These are phyloP conservation scores for Peucedramus taeniatus DNA, from an alignment of 2,113 vertebrate species.

Conservation along the genomic window DNA sequence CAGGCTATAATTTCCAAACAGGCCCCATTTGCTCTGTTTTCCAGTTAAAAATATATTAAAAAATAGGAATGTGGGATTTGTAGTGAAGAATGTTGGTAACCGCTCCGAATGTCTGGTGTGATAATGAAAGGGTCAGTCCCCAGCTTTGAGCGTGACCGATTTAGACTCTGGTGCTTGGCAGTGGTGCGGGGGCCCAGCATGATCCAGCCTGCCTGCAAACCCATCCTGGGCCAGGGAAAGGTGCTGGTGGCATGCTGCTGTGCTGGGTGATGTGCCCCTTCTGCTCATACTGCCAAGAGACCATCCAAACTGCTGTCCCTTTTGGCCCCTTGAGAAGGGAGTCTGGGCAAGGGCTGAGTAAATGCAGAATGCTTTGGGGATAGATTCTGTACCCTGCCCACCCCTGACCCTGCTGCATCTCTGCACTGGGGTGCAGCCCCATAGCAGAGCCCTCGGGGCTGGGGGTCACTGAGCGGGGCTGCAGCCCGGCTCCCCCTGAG, in stretches of 20 bases:
- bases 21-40: conserved; percentile 48
- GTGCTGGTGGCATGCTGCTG: accelerated
- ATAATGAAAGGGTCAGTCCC: conserved; percentile 69
- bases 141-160: conserved; percentile 58
- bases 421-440: neutral
- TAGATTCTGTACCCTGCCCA: neutral
- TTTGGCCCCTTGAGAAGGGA: neutral
- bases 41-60: conserved; percentile 75
- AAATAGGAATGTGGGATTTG: conserved; percentile 66
- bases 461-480: neutral
- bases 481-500: neutral
- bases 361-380: neutral
- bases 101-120: conserved; percentile 62
- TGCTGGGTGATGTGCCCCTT: neutral
- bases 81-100: conserved; percentile 62
- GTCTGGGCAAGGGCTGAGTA: neutral
- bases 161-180: conserved; percentile 59
- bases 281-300: neutral
- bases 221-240: neutral
- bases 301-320: neutral
- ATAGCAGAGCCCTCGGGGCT: neutral
- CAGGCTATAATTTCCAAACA: conserved; percentile 71
- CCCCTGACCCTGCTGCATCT: neutral
- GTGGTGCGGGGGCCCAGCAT: neutral
- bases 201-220: neutral